Evolutionary conservation across 2,113 vertebrate genomes (phyloP).

Genomic region (Gavialis gangeticus): DNA sequence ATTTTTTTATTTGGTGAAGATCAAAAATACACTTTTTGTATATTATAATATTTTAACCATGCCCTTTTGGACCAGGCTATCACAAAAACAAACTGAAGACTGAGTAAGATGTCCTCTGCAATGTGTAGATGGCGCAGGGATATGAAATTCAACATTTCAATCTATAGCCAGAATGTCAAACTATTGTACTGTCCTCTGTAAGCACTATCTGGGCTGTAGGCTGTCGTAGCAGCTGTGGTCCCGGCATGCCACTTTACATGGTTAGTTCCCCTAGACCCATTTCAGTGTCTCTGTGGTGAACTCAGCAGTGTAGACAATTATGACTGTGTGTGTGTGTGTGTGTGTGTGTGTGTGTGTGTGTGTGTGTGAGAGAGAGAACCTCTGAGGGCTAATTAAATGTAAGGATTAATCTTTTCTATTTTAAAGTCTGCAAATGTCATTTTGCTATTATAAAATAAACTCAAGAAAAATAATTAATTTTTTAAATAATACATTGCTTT

Average conservation of each 20-base stretch:
- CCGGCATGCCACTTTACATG: background rate
- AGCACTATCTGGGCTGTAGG: background rate
- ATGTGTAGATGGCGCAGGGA: rapidly evolving
- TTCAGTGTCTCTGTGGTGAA: background rate
- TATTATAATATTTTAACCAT: background rate
- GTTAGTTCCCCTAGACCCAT: background rate
- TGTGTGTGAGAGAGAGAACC: background rate
- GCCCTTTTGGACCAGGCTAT: rapidly evolving
- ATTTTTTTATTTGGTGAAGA: background rate
- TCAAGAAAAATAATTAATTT: conserved; percentile 60
- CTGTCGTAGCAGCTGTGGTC: background rate
- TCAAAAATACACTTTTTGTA: background rate
- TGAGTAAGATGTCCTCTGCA: rapidly evolving
- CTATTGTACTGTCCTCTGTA: background rate
- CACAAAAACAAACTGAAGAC: rapidly evolving
- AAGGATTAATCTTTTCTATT: conserved; percentile 52
- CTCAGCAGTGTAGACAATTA: background rate
- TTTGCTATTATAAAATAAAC: conserved; percentile 64
- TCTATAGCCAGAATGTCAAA: background rate
- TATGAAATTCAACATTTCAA: background rate
- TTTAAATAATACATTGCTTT: conserved; percentile 67
- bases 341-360: background rate
- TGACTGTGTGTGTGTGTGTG: background rate
- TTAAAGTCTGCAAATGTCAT: conserved; percentile 48
- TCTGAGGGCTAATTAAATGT: conserved; percentile 59